phyloP scores from a whole-genome alignment of 2,888 invertebrate genomes.

The Prostheceraeus crozeri region DNA sequence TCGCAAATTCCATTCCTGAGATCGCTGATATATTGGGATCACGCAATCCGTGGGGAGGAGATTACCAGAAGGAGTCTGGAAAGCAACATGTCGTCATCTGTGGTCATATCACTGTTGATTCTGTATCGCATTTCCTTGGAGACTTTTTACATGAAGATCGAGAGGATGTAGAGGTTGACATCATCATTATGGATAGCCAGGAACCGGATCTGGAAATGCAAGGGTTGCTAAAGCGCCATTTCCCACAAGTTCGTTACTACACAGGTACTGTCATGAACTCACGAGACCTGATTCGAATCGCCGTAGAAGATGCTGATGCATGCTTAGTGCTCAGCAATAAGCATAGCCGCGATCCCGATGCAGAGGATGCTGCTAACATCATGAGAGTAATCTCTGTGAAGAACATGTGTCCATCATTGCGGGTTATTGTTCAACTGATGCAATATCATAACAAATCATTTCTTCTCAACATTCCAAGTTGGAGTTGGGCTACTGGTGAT shows the following conservation, averaged over 20 bases:
- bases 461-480: constrained; percentile 97
- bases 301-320: constrained; percentile 79
- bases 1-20: constrained; percentile 99
- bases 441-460: constrained; percentile 99
- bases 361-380: constrained; percentile 99
- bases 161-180: constrained; percentile 98
- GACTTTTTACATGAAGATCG: constrained; percentile 99
- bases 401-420: constrained; percentile 98
- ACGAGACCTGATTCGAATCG: constrained; percentile 95
- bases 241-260: constrained; percentile 94
- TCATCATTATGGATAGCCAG: constrained; percentile 99
- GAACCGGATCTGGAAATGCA: constrained; percentile 97
- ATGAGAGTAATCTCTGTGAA: constrained; percentile 99
- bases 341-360: constrained; percentile 99
- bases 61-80: constrained; percentile 99
- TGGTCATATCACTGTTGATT: constrained; percentile 99
- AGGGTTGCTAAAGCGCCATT: constrained; percentile 99
- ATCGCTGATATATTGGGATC: constrained; percentile 99
- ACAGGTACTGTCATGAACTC: constrained; percentile 99
- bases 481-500: constrained; percentile 99
- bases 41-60: constrained; percentile 98
- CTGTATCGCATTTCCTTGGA: constrained; percentile 99
- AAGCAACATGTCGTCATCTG: constrained; percentile 99
- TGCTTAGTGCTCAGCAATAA: constrained; percentile 98
- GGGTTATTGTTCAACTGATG: constrained; percentile 99